Base-by-base conservation (phyloP, 2,113 vertebrate genomes). In the Rafetus swinhoei region DNA sequence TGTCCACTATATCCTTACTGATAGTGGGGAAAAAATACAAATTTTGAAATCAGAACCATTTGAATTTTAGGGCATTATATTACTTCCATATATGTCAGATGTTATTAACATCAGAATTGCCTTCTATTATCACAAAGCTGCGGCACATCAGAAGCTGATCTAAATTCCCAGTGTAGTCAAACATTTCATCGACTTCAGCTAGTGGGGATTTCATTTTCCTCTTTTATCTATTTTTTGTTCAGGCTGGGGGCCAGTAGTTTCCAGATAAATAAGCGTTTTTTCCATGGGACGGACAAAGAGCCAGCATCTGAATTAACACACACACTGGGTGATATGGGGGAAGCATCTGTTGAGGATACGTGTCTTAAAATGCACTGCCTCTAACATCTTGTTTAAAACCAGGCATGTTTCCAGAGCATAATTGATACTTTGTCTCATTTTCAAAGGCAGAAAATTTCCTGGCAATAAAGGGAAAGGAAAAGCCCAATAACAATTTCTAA, bases 381-480 rank as follows among this genome's bases (percentile, higher is more conserved):
- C 24, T 24, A 12, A 82, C 24, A 56, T 79, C 80, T 60, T 52
- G 13, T 25, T 80, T 57, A 14, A 85, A 27, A 11, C 25, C 25
- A 10, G 79, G 88, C 1, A 16, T 52, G 10, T 88, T 84, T 84
- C 92, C 85, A 85, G 82, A 62, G 39, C 54, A 18, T 87, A 82
- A 85, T 1, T 69, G 83, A 79, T 29, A 55, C 45, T 45, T 45
- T 9, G 15, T 39, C 50, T 83, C 16, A 24, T 77, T 90, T 88
- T 91, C 86, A 69, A 91, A 90, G 81, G 59, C 77, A 84, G 16
- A 16, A n/a, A 6, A 45, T 45, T 81, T 90, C 52, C n/a, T 94
- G 82, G 82, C 53, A 84, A 57, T 9, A 19, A 27, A 16, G 83
- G 79, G 15, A 89, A 80, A 72, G 79, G 55, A 54, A 60, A 86